phyloP scores from a whole-genome alignment of 1,140 invertebrate genomes.

The Cherax destructor region DNA sequence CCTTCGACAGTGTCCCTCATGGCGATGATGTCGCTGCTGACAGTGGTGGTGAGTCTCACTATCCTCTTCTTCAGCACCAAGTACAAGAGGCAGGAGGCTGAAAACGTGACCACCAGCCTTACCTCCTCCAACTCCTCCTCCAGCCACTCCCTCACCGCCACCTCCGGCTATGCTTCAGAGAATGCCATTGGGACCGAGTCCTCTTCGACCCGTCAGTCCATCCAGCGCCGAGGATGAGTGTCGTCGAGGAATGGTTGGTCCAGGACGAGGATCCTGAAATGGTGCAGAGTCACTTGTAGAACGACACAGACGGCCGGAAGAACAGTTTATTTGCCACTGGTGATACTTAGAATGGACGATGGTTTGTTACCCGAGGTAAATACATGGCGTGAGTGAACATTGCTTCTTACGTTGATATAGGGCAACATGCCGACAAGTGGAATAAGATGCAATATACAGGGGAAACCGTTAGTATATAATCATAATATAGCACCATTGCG shows the following conservation, averaged over 20 bases:
- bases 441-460: too few relatives aligned
- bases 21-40: slow-evolving; percentile 26
- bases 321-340: too few relatives aligned
- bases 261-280: neutral
- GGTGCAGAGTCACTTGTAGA: slow-evolving; percentile 19
- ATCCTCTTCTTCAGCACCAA: slow-evolving; percentile 39
- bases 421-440: too few relatives aligned
- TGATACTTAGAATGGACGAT: too few relatives aligned
- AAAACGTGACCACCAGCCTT: neutral
- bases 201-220: neutral
- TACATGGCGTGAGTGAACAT: too few relatives aligned
- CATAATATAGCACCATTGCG: too few relatives aligned
- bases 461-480: too few relatives aligned
- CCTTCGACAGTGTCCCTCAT: slow-evolving; percentile 28
- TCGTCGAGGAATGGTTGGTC: neutral
- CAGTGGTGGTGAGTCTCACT: slow-evolving; percentile 7
- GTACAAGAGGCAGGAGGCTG: slow-evolving; percentile 53
- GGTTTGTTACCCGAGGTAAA: too few relatives aligned
- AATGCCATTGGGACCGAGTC: neutral
- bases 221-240: neutral
- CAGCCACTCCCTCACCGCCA: slow-evolving; percentile 25
- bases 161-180: slow-evolving; percentile 18
- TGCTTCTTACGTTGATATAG: too few relatives aligned
- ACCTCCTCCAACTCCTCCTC: slow-evolving; percentile 13
- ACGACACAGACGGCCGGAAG: neutral